A percentile compares a stretch with the other conserved stretches of the same genome.
These are phyloP conservation scores for Phytoseiulus persimilis DNA, from an alignment of 2,888 invertebrate genomes.

Conservation along the genomic window DNA sequence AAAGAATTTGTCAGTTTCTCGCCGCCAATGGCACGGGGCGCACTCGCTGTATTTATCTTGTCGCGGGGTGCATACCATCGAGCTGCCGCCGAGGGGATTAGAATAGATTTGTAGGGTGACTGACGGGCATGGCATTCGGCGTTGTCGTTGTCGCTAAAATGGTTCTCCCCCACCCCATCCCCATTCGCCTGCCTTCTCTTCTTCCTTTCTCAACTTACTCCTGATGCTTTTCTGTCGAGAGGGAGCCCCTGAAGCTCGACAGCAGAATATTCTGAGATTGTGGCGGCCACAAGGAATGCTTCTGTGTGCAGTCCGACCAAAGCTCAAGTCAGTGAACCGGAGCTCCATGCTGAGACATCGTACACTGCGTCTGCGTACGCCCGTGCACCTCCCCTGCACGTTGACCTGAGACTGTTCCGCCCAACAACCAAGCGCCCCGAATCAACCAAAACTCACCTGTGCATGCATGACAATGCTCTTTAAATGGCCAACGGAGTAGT, in stretches of 20 bases:
- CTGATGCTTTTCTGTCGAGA: neutral
- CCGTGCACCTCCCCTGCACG: too few species aligned
- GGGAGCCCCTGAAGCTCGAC: neutral
- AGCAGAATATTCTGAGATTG: too few species aligned
- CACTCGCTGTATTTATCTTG: neutral
- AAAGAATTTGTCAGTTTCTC: constrained; percentile 5
- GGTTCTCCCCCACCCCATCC: neutral
- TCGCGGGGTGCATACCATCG: neutral
- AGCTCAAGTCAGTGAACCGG: too few species aligned
- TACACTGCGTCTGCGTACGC: too few species aligned
- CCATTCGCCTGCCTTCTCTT: neutral
- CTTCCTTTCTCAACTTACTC: neutral
- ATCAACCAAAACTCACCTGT: too few species aligned
- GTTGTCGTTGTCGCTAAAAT: neutral
- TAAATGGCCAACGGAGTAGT: too few species aligned
- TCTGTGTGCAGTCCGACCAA: neutral
- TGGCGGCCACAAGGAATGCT: too few species aligned
- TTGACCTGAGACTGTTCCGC: too few species aligned
- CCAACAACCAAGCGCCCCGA: too few species aligned
- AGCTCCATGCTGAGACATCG: too few species aligned
- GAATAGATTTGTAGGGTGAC: constrained; percentile 34
- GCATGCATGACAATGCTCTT: too few species aligned
- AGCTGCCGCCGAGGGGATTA: constrained; percentile 24
- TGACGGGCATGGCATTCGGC: neutral
- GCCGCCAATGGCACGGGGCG: neutral